Evolutionary conservation across 2,797 vertebrate species (phyloP), one percentile per base, ranked within the genome.

Genomic region (Lithobates pipiens): DNA sequence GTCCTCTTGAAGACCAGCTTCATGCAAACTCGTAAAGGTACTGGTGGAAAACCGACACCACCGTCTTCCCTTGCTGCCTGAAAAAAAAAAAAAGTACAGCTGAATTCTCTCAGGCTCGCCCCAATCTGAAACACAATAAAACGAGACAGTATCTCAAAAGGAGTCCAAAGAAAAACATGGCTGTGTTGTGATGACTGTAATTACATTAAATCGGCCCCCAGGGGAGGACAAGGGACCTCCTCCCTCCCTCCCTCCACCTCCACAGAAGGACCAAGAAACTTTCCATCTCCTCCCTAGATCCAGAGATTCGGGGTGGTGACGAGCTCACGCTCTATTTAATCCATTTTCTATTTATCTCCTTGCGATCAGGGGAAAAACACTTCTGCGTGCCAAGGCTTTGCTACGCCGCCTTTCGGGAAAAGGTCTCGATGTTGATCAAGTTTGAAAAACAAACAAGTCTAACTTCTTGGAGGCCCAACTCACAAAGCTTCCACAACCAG

Each of bases 81-180:
- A 11, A 46, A 46, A 10, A n/a, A n/a, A n/a, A n/a, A n/a, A 44
- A 46, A 46, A 46, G 44, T 54, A 16, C 50, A 54, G 50, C 50
- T 54, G 50, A 54, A 54, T 54, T 54, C 15, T 54, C 50, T 18
- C 50, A 3, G 50, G 50, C 15, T 18, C 16, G 32, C 32, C 3
- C 44, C 44, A 3, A 46, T 46, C 44, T 46, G 44, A 46, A 29
- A 5, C 1, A 39, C 13, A 83, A 79, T 23, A 68, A 36, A 46
- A 44, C 34, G 65, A 50, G 29, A 72, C 78, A 36, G 36, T 27
- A 57, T 71, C 67, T 77, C 67, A 54, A 18, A 71, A 71, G 75
- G 82, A 27, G 29, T 71, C 11, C 23, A 25, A 84, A 75, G 61
- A 74, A 77, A 84, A 34, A 78, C 74, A 84, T 25, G 32, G 71